A percentile compares a stretch with the other conserved stretches of the same genome.
These are phyloP conservation scores for Channa argus DNA, from an alignment of 2,113 vertebrate species.

Conservation along the genomic window DNA sequence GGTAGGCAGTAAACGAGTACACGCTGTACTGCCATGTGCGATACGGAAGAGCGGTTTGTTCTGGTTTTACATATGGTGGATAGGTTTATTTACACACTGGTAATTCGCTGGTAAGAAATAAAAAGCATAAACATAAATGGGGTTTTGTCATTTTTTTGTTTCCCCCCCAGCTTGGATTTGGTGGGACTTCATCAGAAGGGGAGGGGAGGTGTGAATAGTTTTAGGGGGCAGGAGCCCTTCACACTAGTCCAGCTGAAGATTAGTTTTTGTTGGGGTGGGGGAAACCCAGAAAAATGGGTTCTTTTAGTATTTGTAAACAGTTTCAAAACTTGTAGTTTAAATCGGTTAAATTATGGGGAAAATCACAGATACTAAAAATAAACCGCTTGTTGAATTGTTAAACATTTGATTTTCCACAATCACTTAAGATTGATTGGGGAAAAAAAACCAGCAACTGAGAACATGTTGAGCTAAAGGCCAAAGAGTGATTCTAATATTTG, in stretches of 20 bases:
- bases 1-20: slow-evolving; percentile 6
- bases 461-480: background rate
- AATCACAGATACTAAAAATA: background rate
- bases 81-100: background rate
- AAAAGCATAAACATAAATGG: slow-evolving; percentile 17
- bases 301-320: background rate
- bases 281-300: too few relatives aligned
- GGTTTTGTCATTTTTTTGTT: slow-evolving; percentile 11
- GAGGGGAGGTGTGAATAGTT: slow-evolving; percentile 5
- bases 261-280: background rate
- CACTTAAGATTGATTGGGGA: background rate
- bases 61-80: slow-evolving; percentile 1
- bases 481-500: background rate
- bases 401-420: background rate
- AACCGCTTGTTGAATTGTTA: slow-evolving; percentile 2
- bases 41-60: background rate
- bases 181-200: background rate
- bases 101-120: slow-evolving; percentile 16
- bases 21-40: background rate
- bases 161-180: background rate
- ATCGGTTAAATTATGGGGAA: background rate
- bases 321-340: background rate
- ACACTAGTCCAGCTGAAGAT: background rate
- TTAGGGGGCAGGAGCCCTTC: background rate
- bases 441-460: background rate